A percentile compares a stretch with the other conserved stretches of the same genome.
These are phyloP conservation scores for Brachyrhaphis roseni DNA, from an alignment of 2,797 vertebrate genomes.

Conservation along the genomic window DNA sequence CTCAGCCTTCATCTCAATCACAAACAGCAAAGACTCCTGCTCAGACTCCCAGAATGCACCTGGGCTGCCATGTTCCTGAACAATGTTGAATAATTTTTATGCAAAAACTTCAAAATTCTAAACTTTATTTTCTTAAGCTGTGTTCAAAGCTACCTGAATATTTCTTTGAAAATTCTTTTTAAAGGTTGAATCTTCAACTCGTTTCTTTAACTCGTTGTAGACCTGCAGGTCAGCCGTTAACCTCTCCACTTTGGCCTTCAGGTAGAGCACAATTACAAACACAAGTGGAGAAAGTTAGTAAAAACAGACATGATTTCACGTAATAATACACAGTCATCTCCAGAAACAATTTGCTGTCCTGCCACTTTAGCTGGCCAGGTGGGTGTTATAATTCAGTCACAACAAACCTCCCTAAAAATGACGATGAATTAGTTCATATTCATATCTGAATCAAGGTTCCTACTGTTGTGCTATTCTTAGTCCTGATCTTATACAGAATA, in stretches of 20 bases:
- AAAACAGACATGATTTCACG: neutral
- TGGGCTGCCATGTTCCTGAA: conserved; percentile 89
- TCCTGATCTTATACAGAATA: neutral
- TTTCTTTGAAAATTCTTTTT: conserved; percentile 89
- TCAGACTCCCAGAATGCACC: conserved; percentile 95
- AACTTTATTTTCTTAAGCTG: neutral
- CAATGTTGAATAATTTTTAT: neutral
- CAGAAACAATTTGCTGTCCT: neutral
- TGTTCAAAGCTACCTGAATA: conserved; percentile 79
- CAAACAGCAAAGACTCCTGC: conserved; percentile 92
- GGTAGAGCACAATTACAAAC: neutral
- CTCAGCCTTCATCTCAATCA: conserved; percentile 94
- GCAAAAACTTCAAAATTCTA: neutral
- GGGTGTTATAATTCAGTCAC: neutral
- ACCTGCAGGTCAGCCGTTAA: conserved; percentile 82
- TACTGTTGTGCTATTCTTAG: neutral
- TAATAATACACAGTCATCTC: neutral
- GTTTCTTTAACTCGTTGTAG: conserved; percentile 85
- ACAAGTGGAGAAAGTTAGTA: neutral
- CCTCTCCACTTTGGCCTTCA: conserved; percentile 77
- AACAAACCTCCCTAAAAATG: neutral
- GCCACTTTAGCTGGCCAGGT: neutral
- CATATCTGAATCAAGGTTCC: neutral
- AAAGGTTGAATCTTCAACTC: conserved; percentile 83
- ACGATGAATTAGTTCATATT: neutral